Percentiles rank a stretch among this genome's conserved stretches.
Evolutionary conservation across 2,797 vertebrate species (phyloP).

Genomic region (Pangasius sanitwongsei): DNA sequence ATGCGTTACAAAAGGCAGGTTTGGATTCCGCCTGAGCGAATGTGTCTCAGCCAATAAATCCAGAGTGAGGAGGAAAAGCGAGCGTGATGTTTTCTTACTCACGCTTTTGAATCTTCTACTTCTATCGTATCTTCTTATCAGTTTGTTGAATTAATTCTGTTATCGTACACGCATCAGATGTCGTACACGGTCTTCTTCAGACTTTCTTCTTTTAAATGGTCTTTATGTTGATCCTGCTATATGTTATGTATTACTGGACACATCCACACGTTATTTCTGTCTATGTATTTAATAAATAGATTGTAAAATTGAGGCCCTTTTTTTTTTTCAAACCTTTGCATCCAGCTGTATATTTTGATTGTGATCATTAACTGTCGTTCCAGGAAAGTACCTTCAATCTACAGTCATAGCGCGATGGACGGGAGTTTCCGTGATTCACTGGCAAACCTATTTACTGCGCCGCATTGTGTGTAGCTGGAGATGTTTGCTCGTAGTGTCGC

Average conservation of each 20-base stretch:
- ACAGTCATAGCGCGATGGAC: not conserved
- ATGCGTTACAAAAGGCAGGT: conserved; percentile 34
- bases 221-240: not conserved
- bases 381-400: conserved; percentile 20
- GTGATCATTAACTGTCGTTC: not conserved
- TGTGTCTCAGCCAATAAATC: not conserved
- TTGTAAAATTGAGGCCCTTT: not conserved
- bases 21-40: conserved; percentile 50
- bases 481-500: conserved; percentile 1
- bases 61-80: not conserved
- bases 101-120: not conserved
- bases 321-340: not conserved
- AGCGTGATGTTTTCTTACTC: not conserved
- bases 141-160: not conserved
- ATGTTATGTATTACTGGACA: not conserved
- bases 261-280: not conserved
- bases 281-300: not conserved
- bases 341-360: not conserved
- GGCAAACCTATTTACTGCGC: conserved; percentile 8
- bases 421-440: conserved; percentile 32
- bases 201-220: not conserved
- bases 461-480: conserved; percentile 4
- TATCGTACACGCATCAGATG: not conserved
- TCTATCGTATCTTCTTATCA: not conserved
- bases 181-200: not conserved